A percentile compares a stretch with the other conserved stretches of the same genome.
These are phyloP conservation scores for Agonopterix subpropinquella DNA, from an alignment of 2,888 invertebrate species.

Conservation along the genomic window DNA sequence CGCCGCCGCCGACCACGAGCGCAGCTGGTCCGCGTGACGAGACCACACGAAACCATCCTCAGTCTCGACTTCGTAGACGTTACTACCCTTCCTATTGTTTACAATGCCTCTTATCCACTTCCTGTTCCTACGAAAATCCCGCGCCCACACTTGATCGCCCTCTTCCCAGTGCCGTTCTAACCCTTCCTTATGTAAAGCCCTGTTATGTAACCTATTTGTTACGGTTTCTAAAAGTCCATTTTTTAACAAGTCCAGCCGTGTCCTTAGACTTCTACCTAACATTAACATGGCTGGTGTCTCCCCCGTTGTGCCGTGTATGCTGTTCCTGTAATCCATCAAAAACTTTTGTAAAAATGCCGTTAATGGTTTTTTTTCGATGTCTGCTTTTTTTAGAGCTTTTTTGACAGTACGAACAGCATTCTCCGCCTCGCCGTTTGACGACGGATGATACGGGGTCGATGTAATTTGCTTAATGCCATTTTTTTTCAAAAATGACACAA, in stretches of 20 bases:
- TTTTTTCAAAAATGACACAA: not conserved
- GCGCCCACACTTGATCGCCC: not conserved
- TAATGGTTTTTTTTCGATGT: not conserved
- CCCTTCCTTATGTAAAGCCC: not conserved
- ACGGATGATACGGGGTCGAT: conserved; percentile 5
- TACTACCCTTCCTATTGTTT: not conserved
- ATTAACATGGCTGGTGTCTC: conserved; percentile 8
- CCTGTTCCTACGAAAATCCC: not conserved
- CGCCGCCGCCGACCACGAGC: not conserved
- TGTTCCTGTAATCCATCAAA: conserved; percentile 11
- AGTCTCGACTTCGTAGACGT: not conserved
- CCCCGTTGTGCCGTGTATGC: conserved; percentile 7
- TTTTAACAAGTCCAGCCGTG: conserved; percentile 3
- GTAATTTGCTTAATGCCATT: conserved; percentile 2
- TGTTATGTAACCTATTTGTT: not conserved
- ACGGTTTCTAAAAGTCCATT: not conserved
- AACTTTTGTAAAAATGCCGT: conserved; percentile 10
- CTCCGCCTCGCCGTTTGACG: conserved; percentile 5
- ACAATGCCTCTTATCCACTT: not conserved
- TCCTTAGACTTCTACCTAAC: conserved; percentile 3
- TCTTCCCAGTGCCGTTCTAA: not conserved
- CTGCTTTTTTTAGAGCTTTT: not conserved
- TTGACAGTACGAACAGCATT: not conserved
- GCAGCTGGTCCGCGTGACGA: not conserved
- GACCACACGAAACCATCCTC: not conserved